Evolutionary conservation across 2,797 vertebrate genomes (phyloP).

Genomic region (Orientallactaga sibirica): DNA sequence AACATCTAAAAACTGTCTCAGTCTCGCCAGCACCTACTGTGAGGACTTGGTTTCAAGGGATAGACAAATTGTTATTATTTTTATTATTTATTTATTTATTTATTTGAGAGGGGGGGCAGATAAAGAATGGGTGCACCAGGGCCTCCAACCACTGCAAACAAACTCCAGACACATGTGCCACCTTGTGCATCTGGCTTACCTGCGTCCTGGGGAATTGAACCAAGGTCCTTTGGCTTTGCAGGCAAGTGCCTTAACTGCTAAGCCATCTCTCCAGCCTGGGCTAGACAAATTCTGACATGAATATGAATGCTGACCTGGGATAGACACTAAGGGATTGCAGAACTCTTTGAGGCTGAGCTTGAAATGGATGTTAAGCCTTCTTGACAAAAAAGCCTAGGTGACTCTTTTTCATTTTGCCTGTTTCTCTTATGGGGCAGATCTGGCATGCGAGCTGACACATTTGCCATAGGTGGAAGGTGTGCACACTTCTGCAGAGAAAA

Average conservation of each 20-base stretch:
- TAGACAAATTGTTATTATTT: no score
- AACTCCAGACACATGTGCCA: no score
- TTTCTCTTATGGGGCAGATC: neutral
- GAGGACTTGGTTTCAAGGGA: neutral
- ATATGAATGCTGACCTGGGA: neutral
- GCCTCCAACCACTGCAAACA: no score
- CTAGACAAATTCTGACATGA: neutral
- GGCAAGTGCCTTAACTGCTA: no score
- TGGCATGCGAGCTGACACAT: neutral
- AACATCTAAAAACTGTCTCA: neutral
- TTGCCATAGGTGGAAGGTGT: neutral
- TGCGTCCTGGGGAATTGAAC: no score
- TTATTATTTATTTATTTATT: no score
- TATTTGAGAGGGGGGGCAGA: no score
- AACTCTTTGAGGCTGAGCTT: neutral
- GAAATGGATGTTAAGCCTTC: conserved; percentile 33
- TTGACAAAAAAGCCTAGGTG: neutral
- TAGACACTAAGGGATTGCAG: neutral
- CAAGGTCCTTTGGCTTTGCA: no score
- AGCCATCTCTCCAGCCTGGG: neutral
- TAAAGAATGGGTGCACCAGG: no score
- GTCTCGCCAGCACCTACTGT: neutral
- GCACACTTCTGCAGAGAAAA: neutral
- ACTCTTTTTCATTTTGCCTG: neutral
- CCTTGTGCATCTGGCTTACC: no score